phyloP scores from a whole-genome alignment of 1,140 invertebrate species.

The Heliconius nattereri region DNA sequence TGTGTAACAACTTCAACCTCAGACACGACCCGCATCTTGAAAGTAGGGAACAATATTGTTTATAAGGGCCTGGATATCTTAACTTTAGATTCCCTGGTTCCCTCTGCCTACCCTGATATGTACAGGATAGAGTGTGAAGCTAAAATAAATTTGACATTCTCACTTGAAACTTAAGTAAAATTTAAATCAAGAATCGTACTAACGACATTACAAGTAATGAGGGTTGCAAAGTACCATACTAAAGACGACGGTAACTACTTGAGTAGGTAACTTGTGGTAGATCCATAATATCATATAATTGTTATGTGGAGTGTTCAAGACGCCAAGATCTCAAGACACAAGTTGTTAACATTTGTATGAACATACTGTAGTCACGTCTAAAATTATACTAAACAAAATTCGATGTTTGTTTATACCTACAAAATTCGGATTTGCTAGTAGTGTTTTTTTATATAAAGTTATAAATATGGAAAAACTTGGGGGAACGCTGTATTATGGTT shows the following conservation, averaged over 20 bases:
- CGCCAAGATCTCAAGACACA: background rate
- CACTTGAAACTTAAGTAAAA: background rate
- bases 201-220: background rate
- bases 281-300: background rate
- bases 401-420: background rate
- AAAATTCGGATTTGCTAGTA: background rate
- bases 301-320: background rate
- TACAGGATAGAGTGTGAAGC: too few relatives aligned
- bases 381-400: background rate
- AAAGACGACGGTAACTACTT: background rate
- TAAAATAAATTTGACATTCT: too few relatives aligned
- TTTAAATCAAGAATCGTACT: background rate
- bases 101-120: too few relatives aligned
- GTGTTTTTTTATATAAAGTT: background rate
- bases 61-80: too few relatives aligned
- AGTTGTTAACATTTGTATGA: background rate
- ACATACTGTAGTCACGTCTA: background rate
- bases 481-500: background rate
- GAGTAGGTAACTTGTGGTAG: slow-evolving; percentile 5
- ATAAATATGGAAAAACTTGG: background rate
- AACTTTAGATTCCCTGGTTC: too few relatives aligned
- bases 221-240: background rate
- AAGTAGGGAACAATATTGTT: too few relatives aligned
- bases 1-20: too few relatives aligned
- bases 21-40: too few relatives aligned